Evolutionary conservation across 2,797 vertebrate genomes (phyloP), one percentile per base, ranked within the genome.

Genomic region (Acomys russatus): DNA sequence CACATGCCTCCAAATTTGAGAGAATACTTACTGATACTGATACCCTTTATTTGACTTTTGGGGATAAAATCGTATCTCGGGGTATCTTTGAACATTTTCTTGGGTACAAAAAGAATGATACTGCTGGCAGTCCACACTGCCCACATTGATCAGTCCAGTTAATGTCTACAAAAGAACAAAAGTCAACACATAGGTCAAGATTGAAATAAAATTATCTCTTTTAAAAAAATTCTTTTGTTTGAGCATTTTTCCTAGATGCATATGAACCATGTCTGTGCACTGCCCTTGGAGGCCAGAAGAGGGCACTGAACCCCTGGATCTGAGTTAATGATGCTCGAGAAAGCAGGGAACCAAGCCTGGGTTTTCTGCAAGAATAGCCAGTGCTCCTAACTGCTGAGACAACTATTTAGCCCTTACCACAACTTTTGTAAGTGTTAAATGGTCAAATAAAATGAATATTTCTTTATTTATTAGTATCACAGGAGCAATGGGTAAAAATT

Each of bases 111-210:
- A 99, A 1, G 99, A 98, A 95, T 99, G 99, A 14, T 99, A 99
- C 91, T 98, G 99, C 98, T 99, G 99, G 98, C 99, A 99, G 96
- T 99, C 99, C 64, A 99, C 98, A 0, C 99, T 99, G 28, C 99
- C 99, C 1, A 99, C 99, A 1, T 93, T 98, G 92, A 99, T 98
- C 97, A 99, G 98, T 92, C 99, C 99, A 84, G 97, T 98, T 98
- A 99, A 91, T 98, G 99, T 98, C 99, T 99, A 96, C 30, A 98
- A 98, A 86, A 95, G 64, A 96, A 89, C 49, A 97, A 94, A 49
- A 74, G 73, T 88, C 88, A 23, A 91, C 30, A 91, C 63, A 71
- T 11, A 70, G 11, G 74, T 80, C 49, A 90, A 23, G 80, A 90
- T 51, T 77, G 84, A 33, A 93, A 95, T 70, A 90, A 87, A 94